Base-by-base conservation (phyloP, 2,797 vertebrate genomes). In the Anguilla pacifica region DNA sequence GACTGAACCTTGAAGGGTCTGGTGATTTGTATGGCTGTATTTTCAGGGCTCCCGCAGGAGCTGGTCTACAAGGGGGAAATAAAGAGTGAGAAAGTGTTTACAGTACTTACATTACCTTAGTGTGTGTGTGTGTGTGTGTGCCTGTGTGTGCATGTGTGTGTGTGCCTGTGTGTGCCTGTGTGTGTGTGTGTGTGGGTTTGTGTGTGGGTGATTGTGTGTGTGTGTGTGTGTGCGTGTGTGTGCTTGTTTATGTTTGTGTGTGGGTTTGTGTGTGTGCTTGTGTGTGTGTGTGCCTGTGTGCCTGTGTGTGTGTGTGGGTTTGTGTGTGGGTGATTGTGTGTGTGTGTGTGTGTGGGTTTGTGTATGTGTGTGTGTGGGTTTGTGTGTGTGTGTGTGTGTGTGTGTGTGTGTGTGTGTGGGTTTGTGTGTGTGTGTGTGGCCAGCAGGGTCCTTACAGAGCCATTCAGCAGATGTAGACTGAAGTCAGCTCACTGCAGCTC, bases 1-100 rank as follows among this genome's bases (percentile, higher is more conserved):
- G 90, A 49, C 85, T 86, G 85, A 85, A 85, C 67, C 59, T 77
- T 17, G 53, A 11, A 35, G 22, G 88, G 79, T 25, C 90, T 90
- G 57, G 5, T 59, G 72, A 77, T 77, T 77, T 43, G 67, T 86
- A n/a, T 87, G 91, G 94, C 92, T 92, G 31, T 88, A 79, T 93
- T 92, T 94, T 91, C 92, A 94, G 93, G 92, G 93, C 95, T 95
- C 94, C 92, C 93, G 92, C 91, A 92, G 51, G 95, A 96, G 93
- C 93, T 95, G 94, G 94, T 95, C 94, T 95, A 96, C 95, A 96
- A 95, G 90, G 89, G 95, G 95, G 94, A 95, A 95, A 96, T 96
- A 96, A 93, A 96, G 95, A 90, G 91, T 92, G 92, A 95, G 94
- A 93, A 95, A 28, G 95, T 46, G 95, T 96, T 97, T 96, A 96